Evolutionary conservation across 2,113 vertebrate species (phyloP).

Genomic region (Saguinus imperator): DNA sequence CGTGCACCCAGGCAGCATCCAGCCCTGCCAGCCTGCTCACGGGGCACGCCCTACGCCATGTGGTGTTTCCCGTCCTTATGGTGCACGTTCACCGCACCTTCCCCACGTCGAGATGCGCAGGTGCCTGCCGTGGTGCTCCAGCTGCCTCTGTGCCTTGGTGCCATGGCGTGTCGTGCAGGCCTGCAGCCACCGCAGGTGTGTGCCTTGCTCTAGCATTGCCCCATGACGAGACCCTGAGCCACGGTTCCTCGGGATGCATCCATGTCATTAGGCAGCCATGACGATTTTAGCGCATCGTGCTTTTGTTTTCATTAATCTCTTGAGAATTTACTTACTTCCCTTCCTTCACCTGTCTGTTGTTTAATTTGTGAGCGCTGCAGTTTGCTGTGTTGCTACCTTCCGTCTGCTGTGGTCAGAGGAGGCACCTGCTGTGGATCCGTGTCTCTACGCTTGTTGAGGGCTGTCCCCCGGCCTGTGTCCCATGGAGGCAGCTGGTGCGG

Average conservation of each 20-base stretch:
- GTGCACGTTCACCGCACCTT: background rate
- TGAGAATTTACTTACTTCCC: background rate
- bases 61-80: too few species aligned
- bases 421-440: background rate
- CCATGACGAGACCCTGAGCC: too few species aligned
- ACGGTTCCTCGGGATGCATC: background rate
- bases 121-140: too few species aligned
- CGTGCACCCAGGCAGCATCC: background rate
- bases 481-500: too few species aligned
- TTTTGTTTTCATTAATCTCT: slow-evolving; percentile 1
- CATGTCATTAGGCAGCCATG: background rate
- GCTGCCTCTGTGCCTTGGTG: too few species aligned
- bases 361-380: background rate
- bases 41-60: too few species aligned
- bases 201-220: too few species aligned
- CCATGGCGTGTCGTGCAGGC: too few species aligned
- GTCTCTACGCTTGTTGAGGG: too few species aligned
- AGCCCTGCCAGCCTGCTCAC: background rate
- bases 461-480: too few species aligned
- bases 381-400: background rate
- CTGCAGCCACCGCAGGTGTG: too few species aligned
- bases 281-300: background rate
- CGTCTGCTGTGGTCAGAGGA: background rate
- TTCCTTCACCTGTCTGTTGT: background rate
- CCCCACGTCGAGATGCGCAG: too few species aligned